Evolutionary conservation across 2,113 vertebrate genomes (phyloP).

Genomic region (Gila orcuttii): DNA sequence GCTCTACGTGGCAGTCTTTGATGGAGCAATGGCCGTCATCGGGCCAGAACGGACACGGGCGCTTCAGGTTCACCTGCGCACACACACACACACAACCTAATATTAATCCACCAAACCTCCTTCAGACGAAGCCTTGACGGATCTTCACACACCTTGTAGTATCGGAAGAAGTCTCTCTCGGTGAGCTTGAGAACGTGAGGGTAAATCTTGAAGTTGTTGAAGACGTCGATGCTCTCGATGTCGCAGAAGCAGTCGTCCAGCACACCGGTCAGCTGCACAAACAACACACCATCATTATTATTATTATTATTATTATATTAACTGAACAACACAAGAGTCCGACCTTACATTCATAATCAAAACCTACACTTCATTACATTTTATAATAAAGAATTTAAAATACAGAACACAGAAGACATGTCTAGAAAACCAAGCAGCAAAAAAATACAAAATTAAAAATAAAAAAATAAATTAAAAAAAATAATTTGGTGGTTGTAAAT

Average conservation of each 20-base stretch:
- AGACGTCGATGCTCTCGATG: conserved; percentile 94
- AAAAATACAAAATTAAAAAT: not conserved
- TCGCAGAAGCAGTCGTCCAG: conserved; percentile 97
- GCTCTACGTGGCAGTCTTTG: conserved; percentile 95
- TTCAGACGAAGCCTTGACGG: too few relatives aligned
- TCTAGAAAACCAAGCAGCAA: not conserved
- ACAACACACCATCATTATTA: too few relatives aligned
- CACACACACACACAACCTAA: too few relatives aligned
- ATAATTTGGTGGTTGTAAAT: not conserved
- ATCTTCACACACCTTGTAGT: conserved; percentile 83
- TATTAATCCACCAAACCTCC: too few relatives aligned
- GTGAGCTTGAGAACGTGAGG: conserved; percentile 88
- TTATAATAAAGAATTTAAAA: not conserved
- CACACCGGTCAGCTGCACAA: conserved; percentile 75
- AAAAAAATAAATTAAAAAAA: not conserved
- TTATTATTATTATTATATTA: too few relatives aligned
- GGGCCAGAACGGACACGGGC: conserved; percentile 95
- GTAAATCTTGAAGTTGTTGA: conserved; percentile 96
- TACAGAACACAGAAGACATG: too few relatives aligned
- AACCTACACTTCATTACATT: not conserved
- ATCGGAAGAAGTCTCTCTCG: conserved; percentile 94
- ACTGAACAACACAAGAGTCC: too few relatives aligned
- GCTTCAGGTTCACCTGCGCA: conserved; percentile 89
- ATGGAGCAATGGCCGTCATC: conserved; percentile 94
- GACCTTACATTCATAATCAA: not conserved